Conservation (phyloP, 2,113 vertebrate genomes). For the Syngnathus floridae region DNA sequence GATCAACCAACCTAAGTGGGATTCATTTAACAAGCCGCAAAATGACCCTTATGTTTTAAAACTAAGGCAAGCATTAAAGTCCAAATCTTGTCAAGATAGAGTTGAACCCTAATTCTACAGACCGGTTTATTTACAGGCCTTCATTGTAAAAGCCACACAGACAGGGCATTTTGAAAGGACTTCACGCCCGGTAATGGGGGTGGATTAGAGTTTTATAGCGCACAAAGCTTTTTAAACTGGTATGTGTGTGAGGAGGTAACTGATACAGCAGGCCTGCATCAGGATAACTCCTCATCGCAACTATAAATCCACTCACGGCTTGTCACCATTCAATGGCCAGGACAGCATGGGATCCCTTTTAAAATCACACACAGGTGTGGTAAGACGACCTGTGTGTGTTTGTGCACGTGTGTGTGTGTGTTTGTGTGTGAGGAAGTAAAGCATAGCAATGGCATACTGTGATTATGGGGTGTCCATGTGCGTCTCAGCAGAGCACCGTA, state of each 20-base stretch:
- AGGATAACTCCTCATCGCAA: slow-evolving; percentile 50
- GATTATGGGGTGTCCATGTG: slow-evolving; percentile 20
- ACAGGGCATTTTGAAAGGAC: slow-evolving; percentile 21
- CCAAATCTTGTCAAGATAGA: slow-evolving; percentile 24
- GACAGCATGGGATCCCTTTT: slow-evolving; percentile 55
- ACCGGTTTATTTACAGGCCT: slow-evolving; percentile 27
- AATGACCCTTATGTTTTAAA: slow-evolving; percentile 37
- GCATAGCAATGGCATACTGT: slow-evolving; percentile 25
- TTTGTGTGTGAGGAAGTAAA: background rate
- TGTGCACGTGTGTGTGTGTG: background rate
- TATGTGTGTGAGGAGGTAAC: slow-evolving; percentile 56
- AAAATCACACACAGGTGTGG: slow-evolving; percentile 68
- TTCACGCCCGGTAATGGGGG: slow-evolving; percentile 47
- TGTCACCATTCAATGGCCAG: slow-evolving; percentile 55
- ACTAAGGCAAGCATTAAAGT: slow-evolving; percentile 30
- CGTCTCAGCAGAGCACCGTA: slow-evolving; percentile 34
- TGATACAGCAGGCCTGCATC: slow-evolving; percentile 55
- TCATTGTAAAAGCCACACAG: slow-evolving; percentile 19
- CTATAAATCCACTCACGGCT: slow-evolving; percentile 66
- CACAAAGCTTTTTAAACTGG: slow-evolving; percentile 48
- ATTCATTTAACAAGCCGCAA: slow-evolving; percentile 39
- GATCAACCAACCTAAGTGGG: slow-evolving; percentile 26
- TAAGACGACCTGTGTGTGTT: slow-evolving; percentile 13
- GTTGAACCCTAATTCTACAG: slow-evolving; percentile 38
- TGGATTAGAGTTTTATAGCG: slow-evolving; percentile 60